Evolutionary conservation across 2,113 vertebrate genomes (phyloP).

Genomic region (Corynorhinus townsendii): DNA sequence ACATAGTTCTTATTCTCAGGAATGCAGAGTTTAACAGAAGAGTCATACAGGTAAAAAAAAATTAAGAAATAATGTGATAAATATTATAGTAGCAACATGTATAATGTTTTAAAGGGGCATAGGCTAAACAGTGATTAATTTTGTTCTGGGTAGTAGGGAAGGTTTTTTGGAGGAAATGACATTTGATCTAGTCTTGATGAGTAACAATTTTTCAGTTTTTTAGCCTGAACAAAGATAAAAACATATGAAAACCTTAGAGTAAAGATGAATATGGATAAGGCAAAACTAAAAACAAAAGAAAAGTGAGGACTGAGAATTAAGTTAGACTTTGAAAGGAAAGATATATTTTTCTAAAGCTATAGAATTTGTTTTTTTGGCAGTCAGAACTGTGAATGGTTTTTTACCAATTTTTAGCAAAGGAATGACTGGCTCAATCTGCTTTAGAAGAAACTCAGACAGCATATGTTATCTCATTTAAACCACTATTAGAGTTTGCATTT

Average conservation of each 20-base stretch:
- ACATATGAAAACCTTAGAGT: neutral
- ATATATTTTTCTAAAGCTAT: neutral
- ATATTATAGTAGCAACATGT: neutral
- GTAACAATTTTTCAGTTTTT: neutral
- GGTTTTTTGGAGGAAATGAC: neutral
- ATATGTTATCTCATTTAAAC: neutral
- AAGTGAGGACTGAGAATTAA: neutral
- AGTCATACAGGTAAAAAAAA: neutral
- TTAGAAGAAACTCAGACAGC: neutral
- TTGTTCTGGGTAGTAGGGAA: neutral
- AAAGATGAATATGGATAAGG: neutral
- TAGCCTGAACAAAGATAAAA: neutral
- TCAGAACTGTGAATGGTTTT: neutral
- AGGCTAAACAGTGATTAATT: neutral
- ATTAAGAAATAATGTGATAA: neutral
- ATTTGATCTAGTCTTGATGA: neutral
- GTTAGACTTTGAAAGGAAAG: neutral
- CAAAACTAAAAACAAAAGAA: neutral
- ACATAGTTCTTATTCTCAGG: neutral
- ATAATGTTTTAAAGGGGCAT: neutral
- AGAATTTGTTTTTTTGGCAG: neutral
- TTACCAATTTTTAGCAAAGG: neutral
- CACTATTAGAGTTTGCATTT: neutral
- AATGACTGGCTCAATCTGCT: neutral
- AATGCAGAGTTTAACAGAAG: neutral